Conservation (phyloP, 2,888 invertebrate genomes). For the Podotricha telesiphe region DNA sequence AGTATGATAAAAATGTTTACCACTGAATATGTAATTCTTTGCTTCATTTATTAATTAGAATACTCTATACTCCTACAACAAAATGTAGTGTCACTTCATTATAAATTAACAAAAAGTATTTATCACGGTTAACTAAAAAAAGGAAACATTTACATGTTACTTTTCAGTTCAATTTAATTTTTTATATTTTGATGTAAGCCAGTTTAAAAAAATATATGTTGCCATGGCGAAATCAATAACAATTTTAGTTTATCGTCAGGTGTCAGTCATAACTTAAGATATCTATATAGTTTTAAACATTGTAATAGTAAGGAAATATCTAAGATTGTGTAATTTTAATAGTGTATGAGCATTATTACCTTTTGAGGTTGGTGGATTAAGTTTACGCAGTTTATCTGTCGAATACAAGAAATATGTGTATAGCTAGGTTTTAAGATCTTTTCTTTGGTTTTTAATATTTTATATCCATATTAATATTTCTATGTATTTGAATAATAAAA, state of each 20-base stretch:
- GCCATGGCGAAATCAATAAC: slow-evolving; percentile 61
- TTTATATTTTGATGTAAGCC: slow-evolving; percentile 3
- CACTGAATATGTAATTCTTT: slow-evolving; percentile 66
- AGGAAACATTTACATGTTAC: not conserved
- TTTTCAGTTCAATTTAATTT: not conserved
- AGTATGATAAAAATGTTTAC: slow-evolving; percentile 51
- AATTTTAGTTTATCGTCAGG: slow-evolving; percentile 34
- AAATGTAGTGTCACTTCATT: slow-evolving; percentile 26
- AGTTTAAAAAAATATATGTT: slow-evolving; percentile 42
- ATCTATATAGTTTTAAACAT: slow-evolving; percentile 4
- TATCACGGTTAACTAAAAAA: too few species aligned
- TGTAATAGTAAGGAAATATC: slow-evolving; percentile 15
- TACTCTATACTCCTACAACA: slow-evolving; percentile 60
- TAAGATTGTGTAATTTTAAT: slow-evolving; percentile 21
- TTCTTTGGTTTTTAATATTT: not conserved
- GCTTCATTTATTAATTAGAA: slow-evolving; percentile 59
- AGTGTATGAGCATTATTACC: slow-evolving; percentile 10
- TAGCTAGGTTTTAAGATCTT: not conserved
- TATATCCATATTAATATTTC: not conserved
- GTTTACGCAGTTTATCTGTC: not conserved
- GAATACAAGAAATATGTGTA: not conserved
- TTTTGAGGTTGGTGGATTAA: slow-evolving; percentile 24
- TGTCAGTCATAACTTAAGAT: slow-evolving; percentile 15
- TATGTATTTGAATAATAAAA: not conserved
- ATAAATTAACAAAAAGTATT: not conserved